A percentile compares a stretch with the other conserved stretches of the same genome.
phyloP scores from a whole-genome alignment of 2,113 vertebrate species.

The Sapajus apella region DNA sequence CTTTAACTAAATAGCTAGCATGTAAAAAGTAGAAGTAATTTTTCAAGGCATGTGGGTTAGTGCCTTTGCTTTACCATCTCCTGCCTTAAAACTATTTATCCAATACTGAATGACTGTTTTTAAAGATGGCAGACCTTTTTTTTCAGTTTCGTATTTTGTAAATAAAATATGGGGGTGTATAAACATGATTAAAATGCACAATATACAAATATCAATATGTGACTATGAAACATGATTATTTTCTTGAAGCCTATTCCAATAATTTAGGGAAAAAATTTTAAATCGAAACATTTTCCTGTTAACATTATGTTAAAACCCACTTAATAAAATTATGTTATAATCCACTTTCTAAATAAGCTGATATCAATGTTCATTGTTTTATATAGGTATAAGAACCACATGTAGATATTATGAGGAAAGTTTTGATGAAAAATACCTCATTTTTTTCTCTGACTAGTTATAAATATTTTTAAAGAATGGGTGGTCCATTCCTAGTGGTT shows the following conservation, averaged over 20 bases:
- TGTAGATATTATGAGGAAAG: not conserved
- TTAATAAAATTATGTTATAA: not conserved
- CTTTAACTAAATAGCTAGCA: not conserved
- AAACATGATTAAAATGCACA: not conserved
- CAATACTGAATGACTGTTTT: not conserved
- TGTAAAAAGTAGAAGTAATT: not conserved
- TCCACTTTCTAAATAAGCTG: not conserved
- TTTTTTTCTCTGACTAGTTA: not conserved
- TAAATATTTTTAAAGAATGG: not conserved
- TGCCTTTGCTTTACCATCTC: not conserved
- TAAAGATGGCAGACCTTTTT: not conserved
- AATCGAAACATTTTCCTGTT: not conserved
- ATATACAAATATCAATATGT: not conserved
- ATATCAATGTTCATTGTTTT: not conserved
- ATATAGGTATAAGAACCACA: not conserved
- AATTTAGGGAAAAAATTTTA: not conserved
- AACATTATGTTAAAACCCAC: not conserved
- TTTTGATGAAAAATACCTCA: not conserved
- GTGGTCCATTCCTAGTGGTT: not conserved
- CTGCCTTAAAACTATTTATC: not conserved
- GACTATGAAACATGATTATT: not conserved
- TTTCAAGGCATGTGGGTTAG: not conserved
- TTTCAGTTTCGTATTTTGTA: not conserved
- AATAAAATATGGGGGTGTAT: not conserved
- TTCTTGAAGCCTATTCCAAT: not conserved